These are phyloP conservation scores for Scomber colias DNA, from an alignment of 2,113 vertebrate species.

Conservation along the genomic window DNA sequence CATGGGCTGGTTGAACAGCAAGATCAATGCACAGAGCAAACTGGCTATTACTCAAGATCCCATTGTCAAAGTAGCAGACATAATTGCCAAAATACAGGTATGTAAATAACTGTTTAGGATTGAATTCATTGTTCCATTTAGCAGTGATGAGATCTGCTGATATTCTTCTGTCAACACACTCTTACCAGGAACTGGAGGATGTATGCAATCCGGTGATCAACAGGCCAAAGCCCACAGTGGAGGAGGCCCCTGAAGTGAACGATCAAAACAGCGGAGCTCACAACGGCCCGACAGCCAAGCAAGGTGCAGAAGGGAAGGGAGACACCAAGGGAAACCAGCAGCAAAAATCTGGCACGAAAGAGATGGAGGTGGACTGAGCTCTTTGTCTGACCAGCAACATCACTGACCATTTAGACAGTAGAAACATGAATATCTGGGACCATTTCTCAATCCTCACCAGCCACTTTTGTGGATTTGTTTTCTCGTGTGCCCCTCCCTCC, in stretches of 20 bases:
- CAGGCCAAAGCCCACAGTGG: conserved; percentile 90
- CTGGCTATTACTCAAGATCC: conserved; percentile 91
- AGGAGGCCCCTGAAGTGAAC: conserved; percentile 85
- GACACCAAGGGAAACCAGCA: conserved; percentile 86
- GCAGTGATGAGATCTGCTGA: neutral
- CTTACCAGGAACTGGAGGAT: conserved; percentile 89
- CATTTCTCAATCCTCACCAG: conserved; percentile 65
- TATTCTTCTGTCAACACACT: conserved; percentile 2
- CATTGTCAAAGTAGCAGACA: conserved; percentile 93
- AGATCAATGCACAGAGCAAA: conserved; percentile 94
- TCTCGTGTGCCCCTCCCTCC: conserved; percentile 45
- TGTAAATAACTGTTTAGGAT: conserved; percentile 30
- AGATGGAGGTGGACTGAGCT: conserved; percentile 95
- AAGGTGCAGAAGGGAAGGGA: conserved; percentile 85
- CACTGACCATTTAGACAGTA: conserved; percentile 57
- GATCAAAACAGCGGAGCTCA: conserved; percentile 85
- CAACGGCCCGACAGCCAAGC: conserved; percentile 87
- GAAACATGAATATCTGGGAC: conserved; percentile 61
- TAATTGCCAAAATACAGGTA: conserved; percentile 93
- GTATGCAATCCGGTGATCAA: conserved; percentile 90
- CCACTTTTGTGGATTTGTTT: conserved; percentile 57
- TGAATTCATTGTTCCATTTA: neutral
- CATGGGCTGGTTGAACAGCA: conserved; percentile 94
- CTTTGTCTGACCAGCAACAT: conserved; percentile 39
- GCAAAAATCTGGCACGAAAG: conserved; percentile 85